These are phyloP conservation scores for Thoracochromis brauschi DNA, from an alignment of 2,113 vertebrate genomes.

Conservation along the genomic window DNA sequence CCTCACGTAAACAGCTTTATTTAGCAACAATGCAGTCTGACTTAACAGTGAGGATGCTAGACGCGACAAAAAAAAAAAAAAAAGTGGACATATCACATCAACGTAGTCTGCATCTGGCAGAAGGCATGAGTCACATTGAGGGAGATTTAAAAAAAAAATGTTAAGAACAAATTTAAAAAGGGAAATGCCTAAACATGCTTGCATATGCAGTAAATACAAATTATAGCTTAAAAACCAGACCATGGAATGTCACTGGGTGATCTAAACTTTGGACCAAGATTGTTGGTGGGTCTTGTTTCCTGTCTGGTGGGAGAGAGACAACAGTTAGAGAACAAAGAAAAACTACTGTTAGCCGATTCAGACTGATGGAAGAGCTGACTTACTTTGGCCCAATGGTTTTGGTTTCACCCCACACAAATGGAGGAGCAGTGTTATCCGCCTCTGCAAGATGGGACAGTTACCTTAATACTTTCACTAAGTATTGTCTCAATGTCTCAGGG, in stretches of 20 bases:
- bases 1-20: neutral
- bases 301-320: neutral
- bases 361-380: neutral
- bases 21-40: neutral
- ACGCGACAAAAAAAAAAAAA: rapidly evolving
- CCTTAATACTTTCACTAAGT: neutral
- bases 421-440: neutral
- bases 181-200: neutral
- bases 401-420: slow-evolving; percentile 53
- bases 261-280: neutral
- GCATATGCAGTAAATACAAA: rapidly evolving
- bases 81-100: neutral
- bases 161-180: neutral
- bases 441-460: slow-evolving; percentile 41
- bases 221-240: neutral
- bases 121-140: rapidly evolving
- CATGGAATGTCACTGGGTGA: slow-evolving; percentile 48
- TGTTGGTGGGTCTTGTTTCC: neutral
- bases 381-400: neutral
- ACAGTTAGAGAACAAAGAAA: neutral
- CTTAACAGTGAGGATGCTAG: neutral
- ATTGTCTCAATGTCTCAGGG: neutral
- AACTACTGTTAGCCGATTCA: neutral
- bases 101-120: neutral
- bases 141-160: neutral